phyloP scores from a whole-genome alignment of 2,113 vertebrate species.

The Acrocephalus kingi region DNA sequence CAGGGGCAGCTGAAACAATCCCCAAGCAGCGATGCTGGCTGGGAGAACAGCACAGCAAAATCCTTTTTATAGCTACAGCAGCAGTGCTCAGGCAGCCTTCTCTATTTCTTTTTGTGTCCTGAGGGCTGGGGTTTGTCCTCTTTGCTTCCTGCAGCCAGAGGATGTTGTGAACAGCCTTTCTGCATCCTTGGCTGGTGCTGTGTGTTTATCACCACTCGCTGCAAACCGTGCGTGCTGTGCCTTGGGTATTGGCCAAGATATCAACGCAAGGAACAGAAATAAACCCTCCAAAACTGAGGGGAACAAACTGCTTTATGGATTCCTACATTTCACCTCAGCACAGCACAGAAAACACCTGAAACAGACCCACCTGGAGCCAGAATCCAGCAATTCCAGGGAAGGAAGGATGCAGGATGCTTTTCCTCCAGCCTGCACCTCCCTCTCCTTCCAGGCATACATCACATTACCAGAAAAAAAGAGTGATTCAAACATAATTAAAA shows the following conservation, averaged over 20 bases:
- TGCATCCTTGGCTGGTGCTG: background rate
- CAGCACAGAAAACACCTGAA: background rate
- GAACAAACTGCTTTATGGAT: background rate
- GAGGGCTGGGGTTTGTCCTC: slow-evolving; percentile 24
- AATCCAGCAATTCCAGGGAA: background rate
- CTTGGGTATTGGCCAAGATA: background rate
- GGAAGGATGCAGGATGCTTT: background rate
- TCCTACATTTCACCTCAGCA: background rate
- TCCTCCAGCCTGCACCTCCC: background rate
- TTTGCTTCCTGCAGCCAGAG: background rate
- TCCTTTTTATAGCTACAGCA: background rate
- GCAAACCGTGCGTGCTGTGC: background rate
- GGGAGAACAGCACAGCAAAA: background rate
- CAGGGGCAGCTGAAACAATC: background rate
- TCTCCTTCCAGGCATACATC: background rate
- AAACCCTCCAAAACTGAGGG: background rate
- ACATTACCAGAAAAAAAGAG: slow-evolving; percentile 1
- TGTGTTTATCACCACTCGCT: background rate
- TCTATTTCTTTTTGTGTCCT: background rate
- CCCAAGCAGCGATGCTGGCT: background rate
- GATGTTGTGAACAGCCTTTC: background rate
- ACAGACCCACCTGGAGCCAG: background rate
- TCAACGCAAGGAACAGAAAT: background rate
- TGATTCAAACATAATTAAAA: slow-evolving; percentile 60
- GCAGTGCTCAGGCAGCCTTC: slow-evolving; percentile 1